Evolutionary conservation across 2,888 invertebrate genomes (phyloP).

Genomic region (Lamellibrachia columna): DNA sequence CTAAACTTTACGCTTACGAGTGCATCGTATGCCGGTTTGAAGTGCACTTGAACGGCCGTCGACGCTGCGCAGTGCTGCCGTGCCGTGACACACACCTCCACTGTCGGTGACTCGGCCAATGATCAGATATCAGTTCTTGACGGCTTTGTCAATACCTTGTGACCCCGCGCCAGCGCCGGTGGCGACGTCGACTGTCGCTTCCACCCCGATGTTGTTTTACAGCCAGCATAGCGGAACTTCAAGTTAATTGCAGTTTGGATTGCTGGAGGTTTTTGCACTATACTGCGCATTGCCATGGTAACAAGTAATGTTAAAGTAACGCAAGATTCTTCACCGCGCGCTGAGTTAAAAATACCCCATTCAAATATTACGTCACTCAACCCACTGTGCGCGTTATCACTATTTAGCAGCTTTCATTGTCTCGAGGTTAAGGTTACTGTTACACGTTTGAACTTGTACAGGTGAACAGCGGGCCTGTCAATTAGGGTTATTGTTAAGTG

Average conservation of each 20-base stretch:
- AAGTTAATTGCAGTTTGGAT: not conserved
- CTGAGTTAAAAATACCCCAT: not conserved
- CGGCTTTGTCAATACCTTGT: not conserved
- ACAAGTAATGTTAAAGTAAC: not conserved
- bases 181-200: not conserved
- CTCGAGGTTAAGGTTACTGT: not conserved
- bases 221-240: not conserved
- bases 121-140: not conserved
- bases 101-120: not conserved
- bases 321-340: not conserved
- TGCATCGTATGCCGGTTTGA: not conserved
- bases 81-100: not conserved
- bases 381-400: not conserved
- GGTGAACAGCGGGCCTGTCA: not conserved
- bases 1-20: not conserved
- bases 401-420: not conserved
- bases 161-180: not conserved
- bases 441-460: not conserved
- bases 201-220: not conserved
- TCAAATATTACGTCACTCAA: not conserved
- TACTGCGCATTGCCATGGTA: slow-evolving; percentile 3
- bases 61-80: not conserved
- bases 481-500: not conserved
- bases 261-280: not conserved
- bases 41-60: not conserved